These are phyloP conservation scores for Phymorhynchus buccinoides DNA, from an alignment of 1,140 invertebrate species.

Conservation along the genomic window DNA sequence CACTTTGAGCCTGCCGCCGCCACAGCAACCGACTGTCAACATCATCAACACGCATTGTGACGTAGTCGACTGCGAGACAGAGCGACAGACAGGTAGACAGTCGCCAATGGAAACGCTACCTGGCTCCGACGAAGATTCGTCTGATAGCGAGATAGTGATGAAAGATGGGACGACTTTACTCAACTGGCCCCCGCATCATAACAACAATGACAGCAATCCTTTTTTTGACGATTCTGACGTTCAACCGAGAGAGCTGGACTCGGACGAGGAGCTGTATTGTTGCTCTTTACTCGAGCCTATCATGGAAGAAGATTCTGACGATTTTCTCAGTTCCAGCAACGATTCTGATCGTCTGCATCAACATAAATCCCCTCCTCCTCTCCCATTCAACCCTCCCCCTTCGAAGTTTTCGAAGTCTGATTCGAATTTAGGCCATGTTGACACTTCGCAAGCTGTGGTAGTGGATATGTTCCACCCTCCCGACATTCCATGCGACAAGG, in stretches of 20 bases:
- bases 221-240: constrained; percentile 39
- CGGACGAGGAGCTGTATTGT: constrained; percentile 54
- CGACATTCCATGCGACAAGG: background rate
- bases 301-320: constrained; percentile 66
- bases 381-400: background rate
- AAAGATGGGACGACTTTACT: background rate
- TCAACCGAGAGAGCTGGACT: constrained; percentile 48
- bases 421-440: background rate
- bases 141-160: background rate
- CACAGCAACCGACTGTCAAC: background rate
- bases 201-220: constrained; percentile 39
- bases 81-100: background rate
- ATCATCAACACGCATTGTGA: background rate
- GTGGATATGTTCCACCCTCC: background rate
- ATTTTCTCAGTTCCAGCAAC: constrained; percentile 45
- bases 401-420: background rate
- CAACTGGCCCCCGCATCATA: constrained; percentile 45
- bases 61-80: background rate
- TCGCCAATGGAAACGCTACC: background rate
- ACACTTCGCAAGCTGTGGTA: background rate
- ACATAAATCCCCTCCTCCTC: background rate
- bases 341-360: background rate
- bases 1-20: background rate
- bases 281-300: constrained; percentile 61
- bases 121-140: background rate